Percentiles rank a stretch among this genome's conserved stretches.
Evolutionary conservation across 2,797 vertebrate species (phyloP).

Genomic region (Lagothrix lagotricha): DNA sequence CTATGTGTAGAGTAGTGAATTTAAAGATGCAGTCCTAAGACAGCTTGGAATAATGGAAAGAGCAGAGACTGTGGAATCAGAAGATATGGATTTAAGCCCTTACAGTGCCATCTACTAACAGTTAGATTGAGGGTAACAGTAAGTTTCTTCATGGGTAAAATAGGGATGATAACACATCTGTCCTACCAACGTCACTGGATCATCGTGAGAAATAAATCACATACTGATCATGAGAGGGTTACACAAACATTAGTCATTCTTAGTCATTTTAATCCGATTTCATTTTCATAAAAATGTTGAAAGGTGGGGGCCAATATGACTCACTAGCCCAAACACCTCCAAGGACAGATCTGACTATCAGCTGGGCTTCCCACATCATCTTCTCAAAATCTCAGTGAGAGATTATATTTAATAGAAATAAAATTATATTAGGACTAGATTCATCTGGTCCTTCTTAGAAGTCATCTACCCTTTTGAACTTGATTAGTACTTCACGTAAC

Average conservation of each 20-base stretch:
- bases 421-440: background rate
- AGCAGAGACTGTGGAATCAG: background rate
- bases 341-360: background rate
- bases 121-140: background rate
- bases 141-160: constrained; percentile 25
- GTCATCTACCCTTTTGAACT: background rate
- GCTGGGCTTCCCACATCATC: background rate
- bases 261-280: constrained; percentile 61
- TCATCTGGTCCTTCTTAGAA: constrained; percentile 35
- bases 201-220: constrained; percentile 39
- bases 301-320: constrained; percentile 43
- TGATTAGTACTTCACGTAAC: constrained; percentile 35
- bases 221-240: constrained; percentile 30
- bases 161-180: background rate
- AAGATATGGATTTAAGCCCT: background rate
- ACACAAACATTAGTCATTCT: constrained; percentile 65
- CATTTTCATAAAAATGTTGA: constrained; percentile 63
- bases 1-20: background rate
- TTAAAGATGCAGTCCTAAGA: background rate
- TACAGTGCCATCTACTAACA: background rate
- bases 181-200: background rate
- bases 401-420: constrained; percentile 36
- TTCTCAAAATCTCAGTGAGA: constrained; percentile 9
- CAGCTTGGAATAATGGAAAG: background rate
- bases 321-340: constrained; percentile 50